Percentiles rank a stretch among this genome's conserved stretches.
Evolutionary conservation across 2,888 invertebrate species (phyloP).

Genomic region (Apamea crenata): DNA sequence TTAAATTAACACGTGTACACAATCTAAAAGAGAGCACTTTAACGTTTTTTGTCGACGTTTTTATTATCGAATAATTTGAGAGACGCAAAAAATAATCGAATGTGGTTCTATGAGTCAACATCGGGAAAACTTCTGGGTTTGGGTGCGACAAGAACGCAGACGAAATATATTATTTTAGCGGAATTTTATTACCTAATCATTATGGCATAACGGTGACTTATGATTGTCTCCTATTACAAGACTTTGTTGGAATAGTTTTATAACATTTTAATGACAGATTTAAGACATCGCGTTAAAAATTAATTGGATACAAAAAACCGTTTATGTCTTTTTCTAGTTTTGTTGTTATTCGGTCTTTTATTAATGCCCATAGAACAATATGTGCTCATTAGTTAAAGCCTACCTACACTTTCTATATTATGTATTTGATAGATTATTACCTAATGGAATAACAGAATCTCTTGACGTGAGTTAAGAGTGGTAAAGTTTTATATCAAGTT

Average conservation of each 20-base stretch:
- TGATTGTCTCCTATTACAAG: slow-evolving; percentile 23
- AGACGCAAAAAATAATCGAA: slow-evolving; percentile 68
- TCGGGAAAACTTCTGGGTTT: slow-evolving; percentile 62
- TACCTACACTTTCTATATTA: neutral
- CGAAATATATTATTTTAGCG: slow-evolving; percentile 53
- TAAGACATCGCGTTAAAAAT: slow-evolving; percentile 22
- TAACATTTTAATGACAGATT: slow-evolving; percentile 19
- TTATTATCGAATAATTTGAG: slow-evolving; percentile 69
- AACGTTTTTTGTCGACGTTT: slow-evolving; percentile 69
- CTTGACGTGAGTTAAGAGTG: neutral
- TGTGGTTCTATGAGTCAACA: slow-evolving; percentile 70
- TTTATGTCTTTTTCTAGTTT: neutral
- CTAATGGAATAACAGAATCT: neutral
- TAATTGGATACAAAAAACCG: slow-evolving; percentile 2
- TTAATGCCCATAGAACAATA: slow-evolving; percentile 1
- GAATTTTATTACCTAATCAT: slow-evolving; percentile 56
- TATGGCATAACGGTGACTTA: slow-evolving; percentile 48
- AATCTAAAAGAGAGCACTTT: slow-evolving; percentile 82
- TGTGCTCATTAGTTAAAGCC: neutral
- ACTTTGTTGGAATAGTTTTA: slow-evolving; percentile 20
- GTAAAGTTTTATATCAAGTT: neutral
- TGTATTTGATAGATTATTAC: neutral
- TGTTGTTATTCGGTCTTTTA: neutral
- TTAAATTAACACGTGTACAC: slow-evolving; percentile 80
- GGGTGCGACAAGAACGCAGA: slow-evolving; percentile 50